Evolutionary conservation across 1,140 invertebrate genomes (phyloP).

Genomic region (Drosophila rhopaloa): DNA sequence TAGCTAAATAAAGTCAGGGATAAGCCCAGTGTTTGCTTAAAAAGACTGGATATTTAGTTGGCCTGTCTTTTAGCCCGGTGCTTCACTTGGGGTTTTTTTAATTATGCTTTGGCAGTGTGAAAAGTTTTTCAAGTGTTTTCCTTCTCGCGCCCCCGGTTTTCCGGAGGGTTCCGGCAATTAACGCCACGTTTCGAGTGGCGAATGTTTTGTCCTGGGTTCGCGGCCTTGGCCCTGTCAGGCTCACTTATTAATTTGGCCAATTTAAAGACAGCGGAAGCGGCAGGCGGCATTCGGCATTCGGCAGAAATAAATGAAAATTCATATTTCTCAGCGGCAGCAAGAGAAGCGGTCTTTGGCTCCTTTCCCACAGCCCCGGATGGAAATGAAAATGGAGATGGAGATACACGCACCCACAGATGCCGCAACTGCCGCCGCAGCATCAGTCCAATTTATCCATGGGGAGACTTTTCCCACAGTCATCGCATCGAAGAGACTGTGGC

Average conservation of each 20-base stretch:
- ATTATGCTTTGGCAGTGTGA: constrained; percentile 51
- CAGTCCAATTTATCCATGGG: constrained; percentile 8
- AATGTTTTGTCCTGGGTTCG: constrained; percentile 41
- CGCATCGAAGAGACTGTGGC: constrained; percentile 23
- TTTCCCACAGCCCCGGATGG: constrained; percentile 57
- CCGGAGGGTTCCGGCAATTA: constrained; percentile 65
- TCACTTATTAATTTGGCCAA: constrained; percentile 74
- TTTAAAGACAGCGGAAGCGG: constrained; percentile 69
- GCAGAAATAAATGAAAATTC: constrained; percentile 73
- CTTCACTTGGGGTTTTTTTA: constrained; percentile 39
- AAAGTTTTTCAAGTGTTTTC: constrained; percentile 63
- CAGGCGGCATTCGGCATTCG: constrained; percentile 38
- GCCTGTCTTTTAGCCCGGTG: neutral
- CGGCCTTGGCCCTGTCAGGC: constrained; percentile 51
- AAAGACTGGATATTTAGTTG: constrained; percentile 10
- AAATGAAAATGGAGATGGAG: neutral
- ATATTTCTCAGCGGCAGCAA: constrained; percentile 36
- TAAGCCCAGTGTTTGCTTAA: neutral
- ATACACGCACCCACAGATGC: constrained; percentile 64
- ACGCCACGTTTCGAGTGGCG: constrained; percentile 54
- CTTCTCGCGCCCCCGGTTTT: constrained; percentile 42
- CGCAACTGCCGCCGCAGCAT: constrained; percentile 31
- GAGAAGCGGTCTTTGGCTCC: constrained; percentile 5
- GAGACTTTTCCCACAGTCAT: constrained; percentile 62
- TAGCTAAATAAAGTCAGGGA: neutral